Conservation (phyloP, 2,888 invertebrate genomes). For the Plemyria rubiginata region DNA sequence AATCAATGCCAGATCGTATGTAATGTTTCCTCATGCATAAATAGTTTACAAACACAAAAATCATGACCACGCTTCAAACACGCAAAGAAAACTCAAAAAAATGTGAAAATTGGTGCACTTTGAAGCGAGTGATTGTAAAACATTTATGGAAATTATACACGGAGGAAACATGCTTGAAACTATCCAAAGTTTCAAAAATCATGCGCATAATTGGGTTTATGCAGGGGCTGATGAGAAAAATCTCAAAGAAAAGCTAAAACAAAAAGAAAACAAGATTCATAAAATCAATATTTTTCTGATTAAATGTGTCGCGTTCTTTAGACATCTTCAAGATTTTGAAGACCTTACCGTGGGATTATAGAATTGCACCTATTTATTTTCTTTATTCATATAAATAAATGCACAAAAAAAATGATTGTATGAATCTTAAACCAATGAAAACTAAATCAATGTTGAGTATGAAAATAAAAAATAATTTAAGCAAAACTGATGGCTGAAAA, state of each 20-base stretch:
- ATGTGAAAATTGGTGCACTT: constrained; percentile 48
- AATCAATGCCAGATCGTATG: constrained; percentile 36
- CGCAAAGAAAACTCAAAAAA: constrained; percentile 50
- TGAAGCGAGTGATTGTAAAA: constrained; percentile 70
- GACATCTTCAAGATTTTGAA: no score
- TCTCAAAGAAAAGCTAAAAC: constrained; percentile 55
- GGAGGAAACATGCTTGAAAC: constrained; percentile 74
- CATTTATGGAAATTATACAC: constrained; percentile 52
- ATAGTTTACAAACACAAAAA: constrained; percentile 55
- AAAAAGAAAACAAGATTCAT: constrained; percentile 55
- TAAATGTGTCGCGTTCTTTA: no score
- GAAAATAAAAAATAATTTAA: constrained; percentile 54
- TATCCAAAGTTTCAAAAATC: constrained; percentile 46
- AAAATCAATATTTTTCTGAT: constrained; percentile 54
- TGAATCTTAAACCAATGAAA: constrained; percentile 41
- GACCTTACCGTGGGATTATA: no score
- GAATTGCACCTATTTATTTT: not conserved
- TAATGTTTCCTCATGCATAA: constrained; percentile 53
- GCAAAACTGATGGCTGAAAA: constrained; percentile 58
- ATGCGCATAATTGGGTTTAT: constrained; percentile 54
- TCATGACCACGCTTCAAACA: constrained; percentile 52
- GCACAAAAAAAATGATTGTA: constrained; percentile 50
- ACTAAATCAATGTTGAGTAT: constrained; percentile 24
- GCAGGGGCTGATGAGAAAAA: constrained; percentile 43
- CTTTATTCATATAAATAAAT: not conserved